These are phyloP conservation scores for Podabrus alpinus DNA, from an alignment of 2,888 invertebrate genomes.

Conservation along the genomic window DNA sequence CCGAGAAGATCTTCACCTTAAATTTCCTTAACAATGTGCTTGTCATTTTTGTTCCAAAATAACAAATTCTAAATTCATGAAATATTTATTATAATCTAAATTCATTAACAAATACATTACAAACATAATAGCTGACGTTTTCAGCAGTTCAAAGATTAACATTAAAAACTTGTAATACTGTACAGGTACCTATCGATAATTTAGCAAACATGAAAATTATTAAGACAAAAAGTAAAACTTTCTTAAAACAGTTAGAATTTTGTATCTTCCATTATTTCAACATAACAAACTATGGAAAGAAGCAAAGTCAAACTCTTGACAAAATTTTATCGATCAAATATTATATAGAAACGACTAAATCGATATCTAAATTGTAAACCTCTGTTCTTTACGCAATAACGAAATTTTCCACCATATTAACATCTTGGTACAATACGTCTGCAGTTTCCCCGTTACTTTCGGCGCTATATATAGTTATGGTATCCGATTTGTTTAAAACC, in stretches of 20 bases:
- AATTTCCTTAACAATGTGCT: too few relatives aligned
- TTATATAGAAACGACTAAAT: neutral
- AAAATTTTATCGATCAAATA: neutral
- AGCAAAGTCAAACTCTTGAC: neutral
- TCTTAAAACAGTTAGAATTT: neutral
- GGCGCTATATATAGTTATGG: constrained; percentile 15
- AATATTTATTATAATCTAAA: too few relatives aligned
- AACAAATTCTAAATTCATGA: too few relatives aligned
- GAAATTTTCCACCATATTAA: neutral
- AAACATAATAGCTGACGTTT: too few relatives aligned
- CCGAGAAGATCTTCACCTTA: too few relatives aligned
- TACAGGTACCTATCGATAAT: too few relatives aligned
- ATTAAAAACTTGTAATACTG: too few relatives aligned
- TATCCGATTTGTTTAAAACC: constrained; percentile 24
- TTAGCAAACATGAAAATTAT: neutral
- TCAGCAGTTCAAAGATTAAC: too few relatives aligned
- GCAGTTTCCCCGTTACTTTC: neutral
- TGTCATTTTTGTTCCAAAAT: too few relatives aligned
- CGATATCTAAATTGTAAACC: neutral
- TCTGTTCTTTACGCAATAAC: neutral
- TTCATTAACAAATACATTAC: too few relatives aligned
- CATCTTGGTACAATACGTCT: constrained; percentile 1
- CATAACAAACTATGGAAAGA: neutral
- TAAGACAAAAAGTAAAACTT: neutral
- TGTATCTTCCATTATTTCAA: neutral